phyloP scores from a whole-genome alignment of 2,888 invertebrate genomes.

The Euzophera pinguis region DNA sequence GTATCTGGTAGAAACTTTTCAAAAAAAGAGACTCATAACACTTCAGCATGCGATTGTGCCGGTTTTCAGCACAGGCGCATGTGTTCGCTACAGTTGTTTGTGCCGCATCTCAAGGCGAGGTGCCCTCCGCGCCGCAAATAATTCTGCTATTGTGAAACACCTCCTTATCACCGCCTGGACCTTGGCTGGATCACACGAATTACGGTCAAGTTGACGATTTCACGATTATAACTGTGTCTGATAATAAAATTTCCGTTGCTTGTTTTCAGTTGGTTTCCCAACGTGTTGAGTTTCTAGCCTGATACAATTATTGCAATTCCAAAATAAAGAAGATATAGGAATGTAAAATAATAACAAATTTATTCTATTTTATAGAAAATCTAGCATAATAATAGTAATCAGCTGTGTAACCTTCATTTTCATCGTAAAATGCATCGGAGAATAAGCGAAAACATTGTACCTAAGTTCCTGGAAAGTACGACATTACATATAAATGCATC shows the following conservation, averaged over 20 bases:
- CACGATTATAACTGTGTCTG: slow-evolving; percentile 63
- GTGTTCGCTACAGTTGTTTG: slow-evolving; percentile 66
- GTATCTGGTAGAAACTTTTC: too few species aligned
- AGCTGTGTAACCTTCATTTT: too few species aligned
- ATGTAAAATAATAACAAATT: too few species aligned
- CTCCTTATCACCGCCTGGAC: slow-evolving; percentile 63
- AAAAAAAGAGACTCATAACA: slow-evolving; percentile 23
- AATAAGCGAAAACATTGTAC: too few species aligned
- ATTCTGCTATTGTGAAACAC: slow-evolving; percentile 78
- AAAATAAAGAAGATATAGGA: too few species aligned
- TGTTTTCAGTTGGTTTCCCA: slow-evolving; percentile 8
- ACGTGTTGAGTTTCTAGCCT: too few species aligned
- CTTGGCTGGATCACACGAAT: slow-evolving; percentile 75
- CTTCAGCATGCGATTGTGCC: slow-evolving; percentile 56
- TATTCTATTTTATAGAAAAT: too few species aligned
- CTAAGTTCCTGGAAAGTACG: too few species aligned
- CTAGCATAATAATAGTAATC: too few species aligned
- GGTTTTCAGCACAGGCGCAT: slow-evolving; percentile 56
- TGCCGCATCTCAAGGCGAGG: slow-evolving; percentile 74
- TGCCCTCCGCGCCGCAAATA: slow-evolving; percentile 68
- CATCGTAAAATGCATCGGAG: too few species aligned
- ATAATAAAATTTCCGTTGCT: slow-evolving; percentile 55
- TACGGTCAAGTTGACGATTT: slow-evolving; percentile 79
- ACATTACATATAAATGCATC: too few species aligned
- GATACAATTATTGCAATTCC: too few species aligned